A percentile compares a stretch with the other conserved stretches of the same genome.
These are phyloP conservation scores for Ceyx margarethae DNA, from an alignment of 2,113 vertebrate species.

Conservation along the genomic window DNA sequence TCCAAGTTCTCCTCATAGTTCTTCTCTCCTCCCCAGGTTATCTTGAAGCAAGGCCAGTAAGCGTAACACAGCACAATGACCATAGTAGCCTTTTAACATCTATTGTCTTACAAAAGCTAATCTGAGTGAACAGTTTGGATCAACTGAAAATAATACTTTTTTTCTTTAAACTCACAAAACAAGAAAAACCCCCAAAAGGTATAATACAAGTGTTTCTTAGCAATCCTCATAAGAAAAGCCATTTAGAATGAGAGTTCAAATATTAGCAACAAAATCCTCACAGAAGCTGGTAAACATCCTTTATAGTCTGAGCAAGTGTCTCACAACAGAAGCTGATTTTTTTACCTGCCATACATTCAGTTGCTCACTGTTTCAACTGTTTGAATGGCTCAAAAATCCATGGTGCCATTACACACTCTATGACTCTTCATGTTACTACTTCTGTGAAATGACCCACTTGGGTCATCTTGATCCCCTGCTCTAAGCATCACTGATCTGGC, in stretches of 20 bases:
- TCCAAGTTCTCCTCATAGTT: not conserved
- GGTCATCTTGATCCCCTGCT: not conserved
- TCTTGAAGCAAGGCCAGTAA: not conserved
- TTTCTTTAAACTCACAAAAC: not conserved
- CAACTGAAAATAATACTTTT: not conserved
- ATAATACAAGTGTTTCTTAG: not conserved
- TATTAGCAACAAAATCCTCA: not conserved
- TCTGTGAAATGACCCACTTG: not conserved
- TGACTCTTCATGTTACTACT: not conserved
- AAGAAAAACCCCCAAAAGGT: not conserved
- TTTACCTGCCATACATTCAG: not conserved
- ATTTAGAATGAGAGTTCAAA: not conserved
- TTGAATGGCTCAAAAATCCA: not conserved
- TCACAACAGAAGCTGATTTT: not conserved
- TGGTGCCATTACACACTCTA: not conserved
- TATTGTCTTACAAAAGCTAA: not conserved
- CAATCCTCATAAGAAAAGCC: not conserved
- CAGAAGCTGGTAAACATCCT: not conserved
- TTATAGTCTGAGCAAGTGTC: not conserved
- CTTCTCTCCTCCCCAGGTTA: not conserved
- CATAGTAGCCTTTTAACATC: not conserved
- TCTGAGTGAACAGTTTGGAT: not conserved
- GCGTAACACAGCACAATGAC: not conserved
- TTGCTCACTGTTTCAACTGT: not conserved
- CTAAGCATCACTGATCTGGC: not conserved